These are phyloP conservation scores for Phrynosoma blainvillii DNA, from an alignment of 2,113 vertebrate species.

Conservation along the genomic window DNA sequence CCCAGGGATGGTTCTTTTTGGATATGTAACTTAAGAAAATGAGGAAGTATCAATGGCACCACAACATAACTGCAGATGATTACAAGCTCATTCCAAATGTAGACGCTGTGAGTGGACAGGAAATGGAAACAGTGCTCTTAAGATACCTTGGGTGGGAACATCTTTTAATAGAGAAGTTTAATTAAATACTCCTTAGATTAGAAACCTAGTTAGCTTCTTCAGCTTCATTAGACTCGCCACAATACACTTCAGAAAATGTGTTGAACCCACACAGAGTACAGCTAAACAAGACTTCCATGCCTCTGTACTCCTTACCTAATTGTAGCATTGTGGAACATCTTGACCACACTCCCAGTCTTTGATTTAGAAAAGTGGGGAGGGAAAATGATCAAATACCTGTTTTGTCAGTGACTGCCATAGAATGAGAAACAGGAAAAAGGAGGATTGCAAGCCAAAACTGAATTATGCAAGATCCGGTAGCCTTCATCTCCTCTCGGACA, in stretches of 20 bases:
- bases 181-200: slow-evolving; percentile 6
- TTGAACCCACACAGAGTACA: background rate
- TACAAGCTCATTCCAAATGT: slow-evolving; percentile 17
- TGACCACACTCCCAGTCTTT: background rate
- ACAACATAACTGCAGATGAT: slow-evolving; percentile 15
- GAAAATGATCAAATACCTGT: slow-evolving; percentile 79
- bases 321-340: background rate
- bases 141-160: slow-evolving; percentile 7
- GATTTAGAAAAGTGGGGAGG: background rate
- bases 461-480: slow-evolving; percentile 77
- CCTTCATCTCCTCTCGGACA: slow-evolving; percentile 82
- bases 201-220: background rate
- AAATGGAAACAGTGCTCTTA: slow-evolving; percentile 45
- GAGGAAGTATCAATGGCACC: slow-evolving; percentile 31
- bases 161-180: slow-evolving; percentile 1
- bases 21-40: slow-evolving; percentile 12
- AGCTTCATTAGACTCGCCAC: background rate
- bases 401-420: slow-evolving; percentile 83
- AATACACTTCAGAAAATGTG: background rate
- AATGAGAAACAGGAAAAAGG: slow-evolving; percentile 75
- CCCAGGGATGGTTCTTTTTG: slow-evolving; percentile 21
- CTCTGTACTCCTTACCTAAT: background rate
- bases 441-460: slow-evolving; percentile 80
- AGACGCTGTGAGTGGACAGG: slow-evolving; percentile 25
- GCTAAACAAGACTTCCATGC: background rate